Evolutionary conservation across 2,888 invertebrate genomes (phyloP), one percentile per base, ranked within the genome.

Genomic region (Rutpela maculata): DNA sequence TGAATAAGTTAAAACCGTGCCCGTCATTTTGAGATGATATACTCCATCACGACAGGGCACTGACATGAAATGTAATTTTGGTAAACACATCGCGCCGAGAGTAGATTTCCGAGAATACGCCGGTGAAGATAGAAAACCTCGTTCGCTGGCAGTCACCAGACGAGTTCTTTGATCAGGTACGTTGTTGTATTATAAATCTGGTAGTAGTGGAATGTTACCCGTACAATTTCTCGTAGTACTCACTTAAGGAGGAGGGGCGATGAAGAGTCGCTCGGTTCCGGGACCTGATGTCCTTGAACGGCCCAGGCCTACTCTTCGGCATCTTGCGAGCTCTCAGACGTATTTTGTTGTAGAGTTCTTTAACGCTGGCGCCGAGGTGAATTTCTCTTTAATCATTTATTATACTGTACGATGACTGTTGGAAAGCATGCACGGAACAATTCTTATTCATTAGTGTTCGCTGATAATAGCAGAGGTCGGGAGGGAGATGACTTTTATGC

Each of bases 211-310:
- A 80, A 82, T 82, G 82, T 78, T 77, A 77, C 76, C 79, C 79
- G 82, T 81, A 76, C 78, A 80, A 71, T 81, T 75, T 81, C 71
- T 81, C 78, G 81, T 80, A 78, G 76, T 81, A 82, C 80, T 80
- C 79, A 75, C 79, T 76, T 78, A 78, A 81, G 81, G 75, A 72
- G 66, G 76, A 55, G 74, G 65, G 17, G 43, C 67, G 60, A 59
- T 35, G 69, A 81, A 76, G 79, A 65, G 69, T 22, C 38, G 72
- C 77, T 81, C 66, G 78, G 86, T 87, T 87, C 88, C 86, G 87
- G 87, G 84, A 85, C 87, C 81, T 78, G 87, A 83, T 86, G 87
- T 86, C 88, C 88, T 88, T 88, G 87, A 87, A 88, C 87, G 86
- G 85, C 87, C 87, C 87, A 86, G 85, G 86, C 87, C 86, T 87